These are phyloP conservation scores for Spilarctia lutea DNA, from an alignment of 2,888 invertebrate genomes.

Conservation along the genomic window DNA sequence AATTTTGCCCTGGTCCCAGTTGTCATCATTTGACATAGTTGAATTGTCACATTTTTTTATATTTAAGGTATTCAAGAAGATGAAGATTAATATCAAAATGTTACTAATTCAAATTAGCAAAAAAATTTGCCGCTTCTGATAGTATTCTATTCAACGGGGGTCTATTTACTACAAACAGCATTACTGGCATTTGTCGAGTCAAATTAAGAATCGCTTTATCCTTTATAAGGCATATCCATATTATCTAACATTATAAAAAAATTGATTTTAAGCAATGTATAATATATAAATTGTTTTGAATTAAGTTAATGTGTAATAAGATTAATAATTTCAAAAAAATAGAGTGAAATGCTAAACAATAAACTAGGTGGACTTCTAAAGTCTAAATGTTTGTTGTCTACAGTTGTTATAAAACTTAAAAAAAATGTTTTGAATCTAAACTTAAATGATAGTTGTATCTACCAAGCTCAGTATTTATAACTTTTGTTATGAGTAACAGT, in stretches of 20 bases:
- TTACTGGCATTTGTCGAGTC: not conserved
- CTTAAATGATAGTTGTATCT: not conserved
- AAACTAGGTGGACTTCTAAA: not conserved
- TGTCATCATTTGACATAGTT: not conserved
- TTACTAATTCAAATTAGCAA: not conserved
- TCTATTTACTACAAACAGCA: not conserved
- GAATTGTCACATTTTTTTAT: not conserved
- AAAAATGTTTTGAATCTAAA: not conserved
- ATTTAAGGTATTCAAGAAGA: not conserved
- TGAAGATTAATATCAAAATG: not conserved
- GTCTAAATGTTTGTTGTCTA: not conserved
- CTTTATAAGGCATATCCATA: not conserved
- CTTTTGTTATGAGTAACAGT: slow-evolving; percentile 47
- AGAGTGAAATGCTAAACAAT: not conserved
- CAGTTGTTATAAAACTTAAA: not conserved
- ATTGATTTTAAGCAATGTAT: not conserved
- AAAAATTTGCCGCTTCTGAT: not conserved
- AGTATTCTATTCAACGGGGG: not conserved
- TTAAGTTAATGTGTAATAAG: not conserved
- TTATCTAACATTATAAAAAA: not conserved
- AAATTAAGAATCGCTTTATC: not conserved
- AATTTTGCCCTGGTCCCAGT: slow-evolving; percentile 21
- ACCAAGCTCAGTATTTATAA: slow-evolving; percentile 49
- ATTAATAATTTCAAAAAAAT: not conserved
- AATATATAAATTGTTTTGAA: not conserved